Evolutionary conservation across 2,113 vertebrate species (phyloP), one percentile per base, ranked within the genome.

Genomic region (Neogobius melanostomus): DNA sequence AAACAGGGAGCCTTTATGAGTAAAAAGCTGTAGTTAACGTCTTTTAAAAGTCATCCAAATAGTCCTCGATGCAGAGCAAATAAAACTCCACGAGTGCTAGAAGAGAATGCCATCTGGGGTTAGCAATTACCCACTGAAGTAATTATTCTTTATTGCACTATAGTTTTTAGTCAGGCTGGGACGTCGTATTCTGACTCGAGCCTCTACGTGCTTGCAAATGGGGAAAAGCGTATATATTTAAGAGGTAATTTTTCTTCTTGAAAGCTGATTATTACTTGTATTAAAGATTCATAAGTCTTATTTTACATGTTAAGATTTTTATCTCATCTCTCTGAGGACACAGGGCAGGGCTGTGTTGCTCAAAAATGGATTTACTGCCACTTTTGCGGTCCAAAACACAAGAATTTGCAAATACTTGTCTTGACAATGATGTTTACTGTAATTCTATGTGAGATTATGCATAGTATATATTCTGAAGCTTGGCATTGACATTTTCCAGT

Each of bases 81-180:
- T 76, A 76, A 61, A 69, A 71, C 53, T 56, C 60, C 42, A 8
- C 15, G 56, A 73, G 45, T 59, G 53, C 66, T 52, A 68, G 53
- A 50, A 54, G 2, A 64, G 11, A 17, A 62, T 68, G 60, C 64
- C 75, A 65, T 82, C 68, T 82, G 72, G 51, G 59, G 11, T 75
- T 49, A 67, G 56, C 64, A 76, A 86, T 86, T 78, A 73, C 62
- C 77, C 62, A 56, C 70, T 67, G 53, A 61, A 56, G 11, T 75
- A 75, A 77, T 63, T 70, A 16, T 47, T 7, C 64, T 66, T 12
- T 61, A 61, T 61, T 1, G 17, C 48, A n/a, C 57, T 57, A 53
- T 66, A 50, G 15, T 77, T 45, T 79, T 80, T 74, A 72, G 76
- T 76, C 68, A 78, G 56, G 11, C 52, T 54, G 46, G 47, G 43